Evolutionary conservation across 2,113 vertebrate species (phyloP).

Genomic region (Butastur rufipennis): DNA sequence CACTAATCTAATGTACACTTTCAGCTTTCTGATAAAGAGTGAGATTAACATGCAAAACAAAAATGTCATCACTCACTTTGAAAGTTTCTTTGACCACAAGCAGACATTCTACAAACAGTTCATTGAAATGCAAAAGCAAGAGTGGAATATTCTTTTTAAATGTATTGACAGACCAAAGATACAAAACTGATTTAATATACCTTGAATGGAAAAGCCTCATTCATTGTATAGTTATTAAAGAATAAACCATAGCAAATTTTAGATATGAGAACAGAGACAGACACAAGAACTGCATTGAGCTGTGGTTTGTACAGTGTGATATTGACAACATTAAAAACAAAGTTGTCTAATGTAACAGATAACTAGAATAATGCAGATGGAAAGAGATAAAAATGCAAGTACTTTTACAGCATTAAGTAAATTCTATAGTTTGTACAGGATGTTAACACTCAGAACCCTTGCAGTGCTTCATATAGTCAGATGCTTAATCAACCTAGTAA

Average conservation of each 20-base stretch:
- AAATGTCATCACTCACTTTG: background rate
- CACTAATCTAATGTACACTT: background rate
- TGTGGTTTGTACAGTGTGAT: conserved; percentile 32
- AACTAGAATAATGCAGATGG: background rate
- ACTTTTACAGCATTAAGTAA: background rate
- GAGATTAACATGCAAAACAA: background rate
- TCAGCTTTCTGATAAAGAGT: background rate
- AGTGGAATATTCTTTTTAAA: background rate
- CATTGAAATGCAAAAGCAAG: background rate
- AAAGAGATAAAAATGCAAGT: background rate
- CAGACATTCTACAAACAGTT: background rate
- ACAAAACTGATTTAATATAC: background rate
- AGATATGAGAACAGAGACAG: conserved; percentile 32
- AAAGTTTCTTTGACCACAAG: background rate
- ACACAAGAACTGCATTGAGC: conserved; percentile 14
- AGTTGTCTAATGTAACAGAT: conserved; percentile 28
- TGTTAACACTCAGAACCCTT: background rate
- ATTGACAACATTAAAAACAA: conserved; percentile 47
- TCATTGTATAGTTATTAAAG: background rate
- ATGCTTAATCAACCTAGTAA: background rate
- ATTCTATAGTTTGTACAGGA: background rate
- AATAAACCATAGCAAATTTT: conserved; percentile 44
- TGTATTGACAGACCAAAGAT: background rate
- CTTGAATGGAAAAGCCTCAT: conserved; percentile 11
- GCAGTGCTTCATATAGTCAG: background rate